Conservation (phyloP, 2,113 vertebrate species). For the Saguinus imperator region DNA sequence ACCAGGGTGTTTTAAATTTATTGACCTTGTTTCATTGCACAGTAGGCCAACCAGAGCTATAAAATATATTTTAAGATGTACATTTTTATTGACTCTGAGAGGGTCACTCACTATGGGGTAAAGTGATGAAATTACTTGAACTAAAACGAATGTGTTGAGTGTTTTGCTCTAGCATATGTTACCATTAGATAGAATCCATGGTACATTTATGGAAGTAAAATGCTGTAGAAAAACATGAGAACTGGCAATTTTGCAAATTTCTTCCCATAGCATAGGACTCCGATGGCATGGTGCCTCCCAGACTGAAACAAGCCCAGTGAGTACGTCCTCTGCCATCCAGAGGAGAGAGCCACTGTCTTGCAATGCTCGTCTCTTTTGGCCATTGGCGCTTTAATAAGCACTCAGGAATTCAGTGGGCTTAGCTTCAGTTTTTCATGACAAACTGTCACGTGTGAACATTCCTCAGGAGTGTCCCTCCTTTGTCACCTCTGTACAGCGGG, state of each 20-base stretch:
- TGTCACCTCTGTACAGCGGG: neutral
- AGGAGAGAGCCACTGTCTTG: neutral
- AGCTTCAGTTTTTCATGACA: neutral
- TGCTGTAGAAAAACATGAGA: neutral
- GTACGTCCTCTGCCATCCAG: rapidly evolving
- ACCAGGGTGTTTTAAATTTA: neutral
- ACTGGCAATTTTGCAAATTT: neutral
- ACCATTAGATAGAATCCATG: rapidly evolving
- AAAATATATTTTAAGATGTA: neutral
- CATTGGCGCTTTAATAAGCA: neutral
- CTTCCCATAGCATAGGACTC: rapidly evolving
- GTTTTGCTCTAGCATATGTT: neutral
- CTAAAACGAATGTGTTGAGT: neutral
- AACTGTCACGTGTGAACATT: rapidly evolving
- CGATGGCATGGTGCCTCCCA: rapidly evolving
- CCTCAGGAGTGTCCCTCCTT: neutral
- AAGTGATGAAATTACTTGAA: neutral
- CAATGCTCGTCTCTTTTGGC: rapidly evolving
- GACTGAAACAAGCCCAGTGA: neutral
- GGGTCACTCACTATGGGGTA: neutral
- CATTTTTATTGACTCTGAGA: neutral
- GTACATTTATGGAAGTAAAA: neutral
- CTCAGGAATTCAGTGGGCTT: neutral
- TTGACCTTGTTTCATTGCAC: neutral
- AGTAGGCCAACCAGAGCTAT: neutral